Conservation (phyloP, 2,113 vertebrate genomes). For the Salvator merianae region DNA sequence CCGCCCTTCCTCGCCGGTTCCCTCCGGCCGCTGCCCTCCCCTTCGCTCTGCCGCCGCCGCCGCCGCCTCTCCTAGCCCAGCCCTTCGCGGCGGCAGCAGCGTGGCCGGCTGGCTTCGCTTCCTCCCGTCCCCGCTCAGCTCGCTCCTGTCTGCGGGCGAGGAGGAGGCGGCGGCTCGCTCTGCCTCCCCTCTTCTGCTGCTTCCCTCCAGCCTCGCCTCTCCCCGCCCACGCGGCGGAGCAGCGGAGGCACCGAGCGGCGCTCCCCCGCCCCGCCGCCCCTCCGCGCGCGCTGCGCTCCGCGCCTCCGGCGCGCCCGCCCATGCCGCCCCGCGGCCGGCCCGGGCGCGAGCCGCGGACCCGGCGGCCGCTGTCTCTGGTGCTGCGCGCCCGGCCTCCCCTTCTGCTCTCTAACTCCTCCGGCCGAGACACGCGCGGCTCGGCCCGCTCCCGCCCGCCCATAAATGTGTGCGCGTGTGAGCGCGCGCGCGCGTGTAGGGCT, state of each 20-base stretch:
- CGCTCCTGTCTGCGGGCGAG: slow-evolving; percentile 16
- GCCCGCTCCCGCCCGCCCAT: background rate
- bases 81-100: background rate
- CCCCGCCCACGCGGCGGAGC: slow-evolving; percentile 61
- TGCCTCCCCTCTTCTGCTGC: background rate
- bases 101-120: background rate
- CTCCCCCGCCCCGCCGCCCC: slow-evolving; percentile 38
- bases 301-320: slow-evolving; percentile 6
- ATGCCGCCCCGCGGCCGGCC: background rate
- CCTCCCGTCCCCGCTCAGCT: slow-evolving; percentile 1
- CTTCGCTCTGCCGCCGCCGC: background rate
- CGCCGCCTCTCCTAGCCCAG: background rate
- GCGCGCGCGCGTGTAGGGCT: too few relatives aligned
- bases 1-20: too few relatives aligned
- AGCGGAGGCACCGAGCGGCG: slow-evolving; percentile 19
- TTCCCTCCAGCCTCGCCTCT: slow-evolving; percentile 36
- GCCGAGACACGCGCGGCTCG: background rate
- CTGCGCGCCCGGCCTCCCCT: background rate
- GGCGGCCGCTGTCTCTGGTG: slow-evolving; percentile 2
- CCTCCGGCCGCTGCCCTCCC: too few relatives aligned
- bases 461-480: background rate
- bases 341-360: background rate
- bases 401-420: background rate
- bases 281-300: slow-evolving; percentile 24
- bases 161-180: too few relatives aligned